These are phyloP conservation scores for Trachymyrmex cornetzi DNA, from an alignment of 1,140 invertebrate genomes.

Conservation along the genomic window DNA sequence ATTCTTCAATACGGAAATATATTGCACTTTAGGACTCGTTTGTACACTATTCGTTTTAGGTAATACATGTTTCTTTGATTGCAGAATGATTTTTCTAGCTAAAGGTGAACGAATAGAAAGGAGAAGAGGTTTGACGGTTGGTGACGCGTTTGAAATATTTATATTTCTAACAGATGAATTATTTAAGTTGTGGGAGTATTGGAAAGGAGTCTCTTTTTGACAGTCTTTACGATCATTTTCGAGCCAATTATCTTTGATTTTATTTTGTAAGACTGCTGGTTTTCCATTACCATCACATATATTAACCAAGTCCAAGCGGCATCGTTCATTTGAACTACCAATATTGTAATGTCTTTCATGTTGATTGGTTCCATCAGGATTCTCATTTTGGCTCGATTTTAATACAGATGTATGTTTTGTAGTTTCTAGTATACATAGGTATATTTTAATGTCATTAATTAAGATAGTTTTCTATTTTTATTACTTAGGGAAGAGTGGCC, in stretches of 20 bases:
- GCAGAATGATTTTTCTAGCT: conserved; percentile 77
- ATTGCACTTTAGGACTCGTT: conserved; percentile 65
- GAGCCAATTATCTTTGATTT: background rate
- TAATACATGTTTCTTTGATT: conserved; percentile 65
- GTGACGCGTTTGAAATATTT: background rate
- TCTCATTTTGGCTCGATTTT: conserved; percentile 1
- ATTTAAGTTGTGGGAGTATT: background rate
- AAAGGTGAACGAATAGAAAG: conserved; percentile 73
- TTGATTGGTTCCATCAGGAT: background rate
- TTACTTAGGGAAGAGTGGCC: background rate
- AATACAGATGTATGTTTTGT: conserved; percentile 25
- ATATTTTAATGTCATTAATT: conserved; percentile 5
- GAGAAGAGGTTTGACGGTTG: too few relatives aligned
- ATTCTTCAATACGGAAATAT: conserved; percentile 84
- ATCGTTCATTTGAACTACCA: conserved; percentile 80
- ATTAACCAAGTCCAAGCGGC: conserved; percentile 84
- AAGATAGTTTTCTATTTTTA: conserved; percentile 47
- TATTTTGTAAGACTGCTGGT: background rate
- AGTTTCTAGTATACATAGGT: background rate
- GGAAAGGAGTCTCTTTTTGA: background rate
- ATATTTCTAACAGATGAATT: conserved; percentile 12
- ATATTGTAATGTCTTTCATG: conserved; percentile 69
- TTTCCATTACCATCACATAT: conserved; percentile 83
- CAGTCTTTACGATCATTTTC: conserved; percentile 13
- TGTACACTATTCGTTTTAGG: conserved; percentile 67